phyloP scores from a whole-genome alignment of 2,113 vertebrate genomes.

The Hemiprocne comata region DNA sequence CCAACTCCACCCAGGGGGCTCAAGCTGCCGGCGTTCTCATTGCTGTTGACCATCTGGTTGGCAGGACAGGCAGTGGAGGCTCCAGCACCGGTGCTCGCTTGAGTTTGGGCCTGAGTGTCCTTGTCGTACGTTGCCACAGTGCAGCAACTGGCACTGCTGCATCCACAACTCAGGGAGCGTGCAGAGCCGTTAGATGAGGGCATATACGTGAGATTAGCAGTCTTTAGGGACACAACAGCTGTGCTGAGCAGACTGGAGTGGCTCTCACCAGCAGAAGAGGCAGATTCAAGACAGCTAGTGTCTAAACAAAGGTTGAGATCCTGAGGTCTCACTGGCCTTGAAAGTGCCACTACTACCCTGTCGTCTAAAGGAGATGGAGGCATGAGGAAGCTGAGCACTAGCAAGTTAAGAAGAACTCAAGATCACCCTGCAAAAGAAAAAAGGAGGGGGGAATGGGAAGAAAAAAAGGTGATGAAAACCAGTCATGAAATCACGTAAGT shows the following conservation, averaged over 20 bases:
- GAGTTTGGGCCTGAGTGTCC: constrained; percentile 87
- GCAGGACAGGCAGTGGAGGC: constrained; percentile 79
- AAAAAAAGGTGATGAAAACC: constrained; percentile 42
- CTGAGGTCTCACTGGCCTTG: constrained; percentile 97
- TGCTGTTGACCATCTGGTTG: constrained; percentile 87
- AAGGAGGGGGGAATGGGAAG: neutral
- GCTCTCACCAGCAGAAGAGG: constrained; percentile 72
- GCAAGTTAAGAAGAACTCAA: constrained; percentile 89
- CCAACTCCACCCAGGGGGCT: constrained; percentile 80
- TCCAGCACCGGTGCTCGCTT: constrained; percentile 79
- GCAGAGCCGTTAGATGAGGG: constrained; percentile 99
- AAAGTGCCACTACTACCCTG: constrained; percentile 98
- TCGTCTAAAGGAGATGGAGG: constrained; percentile 99
- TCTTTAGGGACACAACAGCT: constrained; percentile 90
- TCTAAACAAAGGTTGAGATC: constrained; percentile 96
- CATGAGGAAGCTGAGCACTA: constrained; percentile 95
- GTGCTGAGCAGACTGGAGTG: constrained; percentile 80
- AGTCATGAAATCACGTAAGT: neutral
- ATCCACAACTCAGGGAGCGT: constrained; percentile 99
- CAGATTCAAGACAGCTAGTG: constrained; percentile 88
- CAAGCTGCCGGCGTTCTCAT: constrained; percentile 81
- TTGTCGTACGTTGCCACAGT: constrained; percentile 97
- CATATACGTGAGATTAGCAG: constrained; percentile 98
- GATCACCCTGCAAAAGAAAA: constrained; percentile 78
- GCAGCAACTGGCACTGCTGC: constrained; percentile 98